Conservation (phyloP, 2,888 invertebrate genomes). For the Sarcophaga carnaria region DNA sequence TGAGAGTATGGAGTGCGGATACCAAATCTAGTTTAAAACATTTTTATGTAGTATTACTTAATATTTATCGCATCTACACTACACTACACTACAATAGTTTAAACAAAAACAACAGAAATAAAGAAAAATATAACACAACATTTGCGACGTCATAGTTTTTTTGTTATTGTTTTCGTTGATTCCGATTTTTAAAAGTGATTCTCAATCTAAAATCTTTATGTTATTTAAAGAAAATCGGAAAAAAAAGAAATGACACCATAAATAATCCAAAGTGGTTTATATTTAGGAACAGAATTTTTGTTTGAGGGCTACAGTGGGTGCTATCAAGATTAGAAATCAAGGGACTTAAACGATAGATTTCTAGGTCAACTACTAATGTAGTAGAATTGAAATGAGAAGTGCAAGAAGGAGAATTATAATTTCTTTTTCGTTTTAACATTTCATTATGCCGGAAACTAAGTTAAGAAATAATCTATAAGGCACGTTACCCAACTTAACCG, state of each 20-base stretch:
- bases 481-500: no score
- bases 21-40: conserved; percentile 52
- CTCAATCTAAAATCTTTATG: not conserved
- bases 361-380: no score
- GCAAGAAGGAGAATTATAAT: no score
- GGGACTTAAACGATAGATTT: no score
- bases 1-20: conserved; percentile 13
- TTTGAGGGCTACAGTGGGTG: no score
- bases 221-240: not conserved
- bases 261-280: not conserved
- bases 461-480: no score
- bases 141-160: conserved; percentile 57
- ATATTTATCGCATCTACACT: conserved; percentile 56
- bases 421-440: no score
- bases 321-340: no score
- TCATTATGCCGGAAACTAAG: no score
- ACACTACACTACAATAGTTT: not conserved
- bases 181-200: conserved; percentile 35
- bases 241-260: no score
- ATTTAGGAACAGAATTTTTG: not conserved
- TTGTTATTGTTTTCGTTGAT: conserved; percentile 10
- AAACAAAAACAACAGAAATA: conserved; percentile 30
- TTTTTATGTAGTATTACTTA: conserved; percentile 58
- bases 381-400: no score
- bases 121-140: conserved; percentile 28